A percentile compares a stretch with the other conserved stretches of the same genome.
phyloP scores from a whole-genome alignment of 2,113 vertebrate genomes.

The Bucco capensis region DNA sequence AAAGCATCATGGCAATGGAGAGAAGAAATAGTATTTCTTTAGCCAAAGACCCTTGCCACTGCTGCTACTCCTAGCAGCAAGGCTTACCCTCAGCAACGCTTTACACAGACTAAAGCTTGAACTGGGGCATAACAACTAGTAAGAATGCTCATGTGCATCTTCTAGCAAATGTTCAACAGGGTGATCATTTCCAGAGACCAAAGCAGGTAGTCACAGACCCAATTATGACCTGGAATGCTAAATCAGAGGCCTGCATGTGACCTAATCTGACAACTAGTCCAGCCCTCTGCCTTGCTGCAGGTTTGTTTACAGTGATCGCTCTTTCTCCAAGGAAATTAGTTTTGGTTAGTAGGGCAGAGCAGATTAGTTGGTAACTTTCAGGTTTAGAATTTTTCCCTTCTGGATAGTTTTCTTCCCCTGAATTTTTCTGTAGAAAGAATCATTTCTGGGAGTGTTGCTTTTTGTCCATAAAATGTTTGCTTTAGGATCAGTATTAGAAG shows the following conservation, averaged over 20 bases:
- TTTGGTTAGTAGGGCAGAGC: neutral
- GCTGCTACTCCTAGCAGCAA: neutral
- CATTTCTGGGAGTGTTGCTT: neutral
- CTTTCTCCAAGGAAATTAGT: neutral
- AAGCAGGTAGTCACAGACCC: neutral
- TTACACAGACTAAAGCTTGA: neutral
- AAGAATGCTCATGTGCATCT: neutral
- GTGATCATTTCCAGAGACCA: neutral
- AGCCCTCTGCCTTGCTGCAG: neutral
- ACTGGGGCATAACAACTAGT: neutral
- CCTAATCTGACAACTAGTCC: neutral
- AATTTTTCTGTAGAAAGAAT: neutral
- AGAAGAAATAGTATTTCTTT: neutral
- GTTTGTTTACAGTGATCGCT: neutral
- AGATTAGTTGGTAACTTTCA: neutral
- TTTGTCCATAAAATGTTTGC: neutral
- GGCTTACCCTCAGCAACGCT: neutral
- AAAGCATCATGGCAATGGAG: neutral
- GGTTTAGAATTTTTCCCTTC: neutral
- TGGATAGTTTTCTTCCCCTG: neutral
- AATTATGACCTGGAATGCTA: neutral
- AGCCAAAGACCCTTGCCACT: neutral
- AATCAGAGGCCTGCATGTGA: neutral
- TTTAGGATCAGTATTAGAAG: neutral
- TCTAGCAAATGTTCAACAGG: neutral